Evolutionary conservation across 2,797 vertebrate species (phyloP), one percentile per base, ranked within the genome.

Genomic region (Pipistrellus pipistrellus): DNA sequence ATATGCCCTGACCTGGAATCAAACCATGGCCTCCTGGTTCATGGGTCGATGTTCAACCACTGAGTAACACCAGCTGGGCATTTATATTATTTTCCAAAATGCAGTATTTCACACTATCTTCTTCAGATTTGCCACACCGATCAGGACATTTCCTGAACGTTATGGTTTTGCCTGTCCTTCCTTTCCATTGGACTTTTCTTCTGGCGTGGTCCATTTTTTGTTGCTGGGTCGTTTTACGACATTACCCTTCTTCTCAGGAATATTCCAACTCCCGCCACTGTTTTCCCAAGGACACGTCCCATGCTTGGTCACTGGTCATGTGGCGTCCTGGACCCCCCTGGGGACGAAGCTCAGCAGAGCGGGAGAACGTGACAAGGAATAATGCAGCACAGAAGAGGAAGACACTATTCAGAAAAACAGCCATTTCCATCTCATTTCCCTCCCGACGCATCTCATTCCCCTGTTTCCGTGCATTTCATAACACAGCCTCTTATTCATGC

Each of bases 241-340:
- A 59, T 23, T 46, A 17, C 30, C 0, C 55, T 68, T 48, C n/a
- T 81, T 57, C 27, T 80, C 11, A 1, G 71, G 23, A 21, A 57
- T 17, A 44, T 41, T 41, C 8, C 6, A 3, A 18, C 69, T 3
- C 38, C 0, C 3, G 27, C 9, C 48, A 46, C 15, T 14, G 0
- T 86, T 55, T 85, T 27, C 57, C 57, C 80, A 30, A 2, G 17
- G 20, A 25, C 64, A 20, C 4, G n/a, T 23, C 23, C 15, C 6
- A 1, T 30, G 12, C 32, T 51, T 48, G n/a, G 32, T 30, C 21
- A 3, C 7, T 71, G 12, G 27, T 71, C 72, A 14, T 1, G 5
- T 12, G 32, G 78, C 18, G 0, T 51, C 30, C 14, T 1, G 30
- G 46, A 38, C 18, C 4, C 21, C 21, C 8, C 27, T 23, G n/a